Conservation (phyloP, 1,140 invertebrate species). For the Drosophila sp. region DNA sequence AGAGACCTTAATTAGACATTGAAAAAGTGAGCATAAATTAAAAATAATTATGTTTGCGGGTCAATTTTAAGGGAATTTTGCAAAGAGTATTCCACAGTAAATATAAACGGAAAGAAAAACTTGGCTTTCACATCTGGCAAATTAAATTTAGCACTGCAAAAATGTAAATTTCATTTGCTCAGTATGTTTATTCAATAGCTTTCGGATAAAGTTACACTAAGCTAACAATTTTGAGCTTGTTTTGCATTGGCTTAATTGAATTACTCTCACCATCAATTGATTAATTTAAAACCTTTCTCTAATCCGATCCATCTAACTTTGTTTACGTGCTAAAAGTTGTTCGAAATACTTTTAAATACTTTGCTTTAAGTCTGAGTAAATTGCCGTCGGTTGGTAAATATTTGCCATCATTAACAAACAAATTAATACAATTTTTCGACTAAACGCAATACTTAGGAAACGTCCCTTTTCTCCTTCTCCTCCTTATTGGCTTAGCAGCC, state of each 20-base stretch:
- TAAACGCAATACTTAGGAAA: constrained; percentile 27
- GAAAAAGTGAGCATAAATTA: too few relatives aligned
- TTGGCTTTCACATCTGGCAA: too few relatives aligned
- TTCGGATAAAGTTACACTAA: background rate
- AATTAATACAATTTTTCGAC: constrained; percentile 59
- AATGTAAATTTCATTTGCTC: constrained; percentile 6
- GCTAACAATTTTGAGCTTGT: background rate
- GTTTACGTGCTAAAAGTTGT: constrained; percentile 11
- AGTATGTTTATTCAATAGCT: background rate
- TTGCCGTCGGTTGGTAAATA: constrained; percentile 38
- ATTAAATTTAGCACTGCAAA: too few relatives aligned
- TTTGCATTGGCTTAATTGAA: constrained; percentile 18
- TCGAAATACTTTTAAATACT: constrained; percentile 11
- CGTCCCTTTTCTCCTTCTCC: background rate
- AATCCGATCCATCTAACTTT: constrained; percentile 13
- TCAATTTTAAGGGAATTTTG: too few relatives aligned
- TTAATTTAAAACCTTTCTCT: constrained; percentile 3
- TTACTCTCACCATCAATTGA: constrained; percentile 11
- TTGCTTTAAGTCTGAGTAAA: constrained; percentile 2
- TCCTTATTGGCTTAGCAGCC: constrained; percentile 17
- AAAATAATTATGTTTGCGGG: too few relatives aligned
- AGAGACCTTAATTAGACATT: too few relatives aligned
- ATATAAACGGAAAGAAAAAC: too few relatives aligned
- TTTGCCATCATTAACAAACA: constrained; percentile 64
- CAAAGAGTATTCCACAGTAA: too few relatives aligned